Evolutionary conservation across 1,140 invertebrate genomes (phyloP).

Genomic region (Atta texana): DNA sequence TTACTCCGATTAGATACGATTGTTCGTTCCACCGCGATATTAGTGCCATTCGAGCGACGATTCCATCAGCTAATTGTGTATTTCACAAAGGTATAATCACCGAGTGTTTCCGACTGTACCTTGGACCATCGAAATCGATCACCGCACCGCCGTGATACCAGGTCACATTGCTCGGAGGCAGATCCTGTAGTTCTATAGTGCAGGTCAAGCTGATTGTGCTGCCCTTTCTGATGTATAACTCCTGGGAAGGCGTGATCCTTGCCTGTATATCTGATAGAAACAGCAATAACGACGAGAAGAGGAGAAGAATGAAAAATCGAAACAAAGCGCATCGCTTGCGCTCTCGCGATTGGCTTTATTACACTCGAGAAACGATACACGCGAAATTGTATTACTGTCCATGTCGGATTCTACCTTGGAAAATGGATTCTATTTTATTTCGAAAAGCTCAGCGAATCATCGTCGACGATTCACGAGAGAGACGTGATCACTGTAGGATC

Average conservation of each 20-base stretch:
- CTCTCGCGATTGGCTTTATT: slow-evolving; percentile 34
- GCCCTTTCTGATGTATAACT: slow-evolving; percentile 94
- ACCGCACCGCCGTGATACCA: slow-evolving; percentile 93
- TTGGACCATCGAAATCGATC: slow-evolving; percentile 94
- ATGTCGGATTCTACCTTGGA: neutral
- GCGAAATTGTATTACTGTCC: slow-evolving; percentile 20
- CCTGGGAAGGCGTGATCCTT: slow-evolving; percentile 92
- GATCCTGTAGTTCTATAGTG: slow-evolving; percentile 94
- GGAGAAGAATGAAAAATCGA: slow-evolving; percentile 18
- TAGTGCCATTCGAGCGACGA: neutral
- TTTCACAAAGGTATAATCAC: slow-evolving; percentile 21
- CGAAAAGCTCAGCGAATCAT: slow-evolving; percentile 31
- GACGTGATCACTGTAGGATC: slow-evolving; percentile 2
- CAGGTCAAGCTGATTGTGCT: slow-evolving; percentile 95
- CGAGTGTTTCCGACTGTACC: slow-evolving; percentile 69
- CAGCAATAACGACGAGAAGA: slow-evolving; percentile 36
- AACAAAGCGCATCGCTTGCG: neutral
- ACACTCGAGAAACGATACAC: slow-evolving; percentile 1
- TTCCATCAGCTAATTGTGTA: slow-evolving; percentile 28
- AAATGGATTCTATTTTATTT: slow-evolving; percentile 22
- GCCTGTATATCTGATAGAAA: slow-evolving; percentile 91
- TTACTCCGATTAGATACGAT: slow-evolving; percentile 14
- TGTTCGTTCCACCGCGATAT: slow-evolving; percentile 8
- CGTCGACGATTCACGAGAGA: neutral
- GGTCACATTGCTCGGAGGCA: slow-evolving; percentile 90